Evolutionary conservation across 2,888 invertebrate genomes (phyloP).

Genomic region (Bursaphelenchus okinawaensis): DNA sequence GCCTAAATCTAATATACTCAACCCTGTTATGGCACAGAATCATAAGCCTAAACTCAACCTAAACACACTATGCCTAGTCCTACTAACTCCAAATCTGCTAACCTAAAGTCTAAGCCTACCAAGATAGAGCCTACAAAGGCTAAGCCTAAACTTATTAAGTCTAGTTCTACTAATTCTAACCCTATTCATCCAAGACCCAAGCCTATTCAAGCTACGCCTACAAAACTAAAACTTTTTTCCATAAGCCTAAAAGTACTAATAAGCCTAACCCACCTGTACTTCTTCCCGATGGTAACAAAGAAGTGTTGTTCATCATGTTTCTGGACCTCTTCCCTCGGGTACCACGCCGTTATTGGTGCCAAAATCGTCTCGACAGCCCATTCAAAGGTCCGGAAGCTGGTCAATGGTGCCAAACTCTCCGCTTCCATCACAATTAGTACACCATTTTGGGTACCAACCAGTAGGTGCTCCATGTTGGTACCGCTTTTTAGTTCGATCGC

Average conservation of each 20-base stretch:
- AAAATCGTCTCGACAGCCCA: slow-evolving; percentile 24
- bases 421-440: slow-evolving; percentile 83
- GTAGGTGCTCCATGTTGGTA: slow-evolving; percentile 62
- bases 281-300: slow-evolving; percentile 25
- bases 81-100: no score
- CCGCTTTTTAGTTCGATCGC: not conserved
- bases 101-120: no score
- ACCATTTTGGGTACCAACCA: slow-evolving; percentile 90
- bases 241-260: no score
- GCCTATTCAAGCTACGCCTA: no score
- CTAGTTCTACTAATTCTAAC: no score
- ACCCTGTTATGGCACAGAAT: no score
- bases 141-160: no score
- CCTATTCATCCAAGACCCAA: no score
- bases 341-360: not conserved
- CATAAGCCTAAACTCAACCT: slow-evolving; percentile 10
- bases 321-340: not conserved
- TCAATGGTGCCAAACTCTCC: slow-evolving; percentile 24
- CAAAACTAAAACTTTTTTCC: no score
- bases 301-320: not conserved
- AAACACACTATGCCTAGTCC: not conserved
- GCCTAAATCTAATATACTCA: no score
- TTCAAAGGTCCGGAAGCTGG: slow-evolving; percentile 25
- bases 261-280: slow-evolving; percentile 21
- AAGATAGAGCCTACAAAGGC: no score